Evolutionary conservation across 2,113 vertebrate genomes (phyloP).

Genomic region (Channa argus): DNA sequence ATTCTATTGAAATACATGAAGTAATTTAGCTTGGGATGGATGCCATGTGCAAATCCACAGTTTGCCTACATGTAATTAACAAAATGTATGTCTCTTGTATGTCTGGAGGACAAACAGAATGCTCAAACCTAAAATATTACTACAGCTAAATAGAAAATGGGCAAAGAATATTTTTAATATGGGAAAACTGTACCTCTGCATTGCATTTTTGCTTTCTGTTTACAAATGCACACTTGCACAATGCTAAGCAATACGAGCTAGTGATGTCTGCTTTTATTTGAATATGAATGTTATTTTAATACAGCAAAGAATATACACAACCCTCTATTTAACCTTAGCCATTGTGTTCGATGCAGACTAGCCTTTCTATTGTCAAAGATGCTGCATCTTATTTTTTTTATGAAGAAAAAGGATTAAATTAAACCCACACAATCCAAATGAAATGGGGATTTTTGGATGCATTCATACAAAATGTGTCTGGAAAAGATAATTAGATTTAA

Average conservation of each 20-base stretch:
- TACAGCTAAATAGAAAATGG: constrained; percentile 22
- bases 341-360: constrained; percentile 80
- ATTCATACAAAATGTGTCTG: constrained; percentile 83
- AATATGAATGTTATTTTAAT: constrained; percentile 78
- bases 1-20: not conserved
- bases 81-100: no score
- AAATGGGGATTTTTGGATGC: constrained; percentile 82
- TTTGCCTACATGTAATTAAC: no score
- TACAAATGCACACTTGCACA: constrained; percentile 53
- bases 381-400: constrained; percentile 83
- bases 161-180: constrained; percentile 30
- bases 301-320: constrained; percentile 80
- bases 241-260: constrained; percentile 46
- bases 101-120: constrained; percentile 5
- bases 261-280: constrained; percentile 71
- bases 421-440: constrained; percentile 82
- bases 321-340: constrained; percentile 85
- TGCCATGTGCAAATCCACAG: not conserved
- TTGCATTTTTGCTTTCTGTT: constrained; percentile 46
- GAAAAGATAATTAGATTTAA: constrained; percentile 87
- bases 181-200: constrained; percentile 32
- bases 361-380: constrained; percentile 82
- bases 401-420: constrained; percentile 85
- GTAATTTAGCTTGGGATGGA: not conserved
- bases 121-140: constrained; percentile 4